Base-by-base conservation (phyloP, 1,140 invertebrate genomes). In the Papilio helenus region DNA sequence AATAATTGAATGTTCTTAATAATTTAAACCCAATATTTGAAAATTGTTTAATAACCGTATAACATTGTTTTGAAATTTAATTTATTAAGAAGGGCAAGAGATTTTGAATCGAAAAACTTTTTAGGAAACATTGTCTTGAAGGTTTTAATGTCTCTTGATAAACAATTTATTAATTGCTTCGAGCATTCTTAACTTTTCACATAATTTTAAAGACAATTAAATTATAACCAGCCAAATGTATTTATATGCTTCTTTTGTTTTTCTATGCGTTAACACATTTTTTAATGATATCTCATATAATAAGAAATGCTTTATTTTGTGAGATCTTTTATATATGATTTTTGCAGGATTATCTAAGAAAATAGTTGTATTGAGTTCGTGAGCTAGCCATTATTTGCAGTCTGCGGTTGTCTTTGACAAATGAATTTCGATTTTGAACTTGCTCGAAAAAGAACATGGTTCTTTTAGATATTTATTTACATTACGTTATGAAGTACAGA, bases 81-180 rank as follows among this genome's bases (percentile, higher is more conserved):
- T 65, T 65, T 65, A 29, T 65, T 65, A 65, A 61, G 55, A 58
- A 58, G 58, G 23, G 14, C 26, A 65, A 65, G 23, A 65, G 23
- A 65, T 29, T 29, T 7, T 29, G 26, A 0, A 29, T 16, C 26
- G 61, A 65, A 65, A 65, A 65, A 65, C 26, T 65, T 65, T 65
- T 65, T 61, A 10, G 61, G 14, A 65, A 65, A 65, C 61, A 65
- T 29, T 65, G 61, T 65, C 61, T 65, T 65, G 10, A 61, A 61
- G 61, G 23, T 65, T 29, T 65, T 29, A 65, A 65, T 65, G 23
- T 65, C 61, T 61, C 58, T 29, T 65, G 23, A 65, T 65, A 65
- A 65, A 65, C 23, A 23, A 61, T 58, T 26, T 26, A 61, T 65
- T 65, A 65, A 65, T 65, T 65, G 61, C 26, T 16, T 65, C 26